Base-by-base conservation (phyloP, 2,888 invertebrate genomes). In the Oscheius myriophilus region DNA sequence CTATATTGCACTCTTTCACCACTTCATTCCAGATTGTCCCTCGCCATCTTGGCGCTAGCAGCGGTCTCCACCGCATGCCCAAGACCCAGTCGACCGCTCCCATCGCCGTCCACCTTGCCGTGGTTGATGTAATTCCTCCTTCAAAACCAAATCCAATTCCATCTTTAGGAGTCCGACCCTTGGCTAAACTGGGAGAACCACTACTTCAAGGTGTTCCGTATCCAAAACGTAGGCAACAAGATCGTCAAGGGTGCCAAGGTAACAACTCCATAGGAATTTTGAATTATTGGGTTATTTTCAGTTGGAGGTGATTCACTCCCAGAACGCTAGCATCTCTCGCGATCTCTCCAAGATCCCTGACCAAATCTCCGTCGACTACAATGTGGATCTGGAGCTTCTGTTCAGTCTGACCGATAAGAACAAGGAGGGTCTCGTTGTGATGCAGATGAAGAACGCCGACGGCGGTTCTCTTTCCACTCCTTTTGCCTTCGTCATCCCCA, bases 171-270 rank as follows among this genome's bases (percentile, higher is more conserved):
- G n/a, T 61, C 61, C 11, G 61, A 61, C 33, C 49, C 61, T 1
- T 61, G 61, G 61, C 46, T 61, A 46, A 61, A 61, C 39, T 61
- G 61, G 61, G 61, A 61, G n/a, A 61, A 46, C 16, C 61, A 61
- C 25, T 61, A 61, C 49, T n/a, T 49, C 16, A 61, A 61, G 25
- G 46, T 46, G 16, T 61, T 26, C 21, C 61, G 61, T 23, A 49
- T 49, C 33, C 39, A 49, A 16, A 61, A 61, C 25, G 26, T 61
- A 6, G 61, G 61, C 2, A 46, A 26, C 18, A 46, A 49, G 49
- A 46, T 46, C 7, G 12, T 61, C n/a, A 61, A 61, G 39, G 49
- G 49, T 1, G 33, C 33, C 33, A 33, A 33, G 33, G 33, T 33
- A 33, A 33, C n/a, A 33, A 6, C 33, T 9, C 33, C 3, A 9